Evolutionary conservation across 1,140 invertebrate genomes (phyloP).

Genomic region (Drosophila cardini): DNA sequence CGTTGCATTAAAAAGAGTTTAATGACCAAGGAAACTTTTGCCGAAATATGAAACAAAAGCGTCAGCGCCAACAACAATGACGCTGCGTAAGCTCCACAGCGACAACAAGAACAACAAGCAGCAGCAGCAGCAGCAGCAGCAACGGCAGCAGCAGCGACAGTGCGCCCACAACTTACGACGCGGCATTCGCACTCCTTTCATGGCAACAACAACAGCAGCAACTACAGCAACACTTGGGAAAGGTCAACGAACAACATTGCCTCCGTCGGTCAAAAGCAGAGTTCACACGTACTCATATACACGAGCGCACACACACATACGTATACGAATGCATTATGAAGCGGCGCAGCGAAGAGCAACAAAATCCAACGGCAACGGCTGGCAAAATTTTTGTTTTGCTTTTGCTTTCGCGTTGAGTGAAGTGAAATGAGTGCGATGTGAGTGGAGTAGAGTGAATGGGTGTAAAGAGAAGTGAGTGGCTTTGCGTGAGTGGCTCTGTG

Average conservation of each 20-base stretch:
- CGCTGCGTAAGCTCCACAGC: conserved; percentile 67
- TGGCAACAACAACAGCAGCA: conserved; percentile 54
- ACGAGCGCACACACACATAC: conserved; percentile 18
- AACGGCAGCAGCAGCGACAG: conserved; percentile 42
- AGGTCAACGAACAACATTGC: conserved; percentile 82
- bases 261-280: conserved; percentile 81
- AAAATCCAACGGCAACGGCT: conserved; percentile 50
- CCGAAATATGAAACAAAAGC: conserved; percentile 81
- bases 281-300: conserved; percentile 70
- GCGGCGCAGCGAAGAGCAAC: conserved; percentile 52
- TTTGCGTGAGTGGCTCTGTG: conserved; percentile 13
- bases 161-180: conserved; percentile 48
- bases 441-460: conserved; percentile 24
- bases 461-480: conserved; percentile 9
- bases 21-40: conserved; percentile 82
- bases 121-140: conserved; percentile 25
- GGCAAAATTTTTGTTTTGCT: conserved; percentile 75
- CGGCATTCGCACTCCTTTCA: conserved; percentile 68
- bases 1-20: conserved; percentile 81
- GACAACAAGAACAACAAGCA: conserved; percentile 35
- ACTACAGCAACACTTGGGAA: conserved; percentile 71
- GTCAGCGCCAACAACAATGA: conserved; percentile 42
- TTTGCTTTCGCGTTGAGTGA: conserved; percentile 76
- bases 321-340: conserved; percentile 38
- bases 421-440: conserved; percentile 66